phyloP scores from a whole-genome alignment of 1,140 invertebrate genomes.

The Harlomillsia oculata region DNA sequence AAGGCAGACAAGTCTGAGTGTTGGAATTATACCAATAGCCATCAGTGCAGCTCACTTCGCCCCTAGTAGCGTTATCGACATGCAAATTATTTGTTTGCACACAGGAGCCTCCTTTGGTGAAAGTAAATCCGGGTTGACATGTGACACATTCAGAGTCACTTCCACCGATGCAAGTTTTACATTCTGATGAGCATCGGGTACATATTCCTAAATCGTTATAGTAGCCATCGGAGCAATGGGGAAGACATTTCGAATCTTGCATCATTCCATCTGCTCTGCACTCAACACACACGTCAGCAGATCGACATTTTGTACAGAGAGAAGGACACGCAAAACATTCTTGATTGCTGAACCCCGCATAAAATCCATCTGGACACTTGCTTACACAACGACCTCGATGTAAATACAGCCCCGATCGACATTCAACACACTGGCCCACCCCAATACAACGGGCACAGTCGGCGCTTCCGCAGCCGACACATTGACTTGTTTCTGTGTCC shows the following conservation, averaged over 20 bases:
- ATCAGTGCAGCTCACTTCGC: slow-evolving; percentile 10
- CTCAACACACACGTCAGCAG: slow-evolving; percentile 52
- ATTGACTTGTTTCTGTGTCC: slow-evolving; percentile 19
- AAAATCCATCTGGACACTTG: slow-evolving; percentile 23
- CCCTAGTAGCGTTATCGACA: not conserved
- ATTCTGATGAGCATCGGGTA: slow-evolving; percentile 62
- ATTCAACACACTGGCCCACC: slow-evolving; percentile 54
- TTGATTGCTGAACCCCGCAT: slow-evolving; percentile 6
- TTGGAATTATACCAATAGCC: slow-evolving; percentile 14
- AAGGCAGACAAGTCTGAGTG: slow-evolving; percentile 12
- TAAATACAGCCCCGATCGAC: slow-evolving; percentile 45
- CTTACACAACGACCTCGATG: slow-evolving; percentile 23
- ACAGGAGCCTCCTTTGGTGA: slow-evolving; percentile 7
- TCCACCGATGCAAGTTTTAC: slow-evolving; percentile 69
- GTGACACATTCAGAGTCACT: slow-evolving; percentile 66
- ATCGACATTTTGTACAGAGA: slow-evolving; percentile 61
- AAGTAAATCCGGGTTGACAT: slow-evolving; percentile 43
- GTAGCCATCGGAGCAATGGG: slow-evolving; percentile 32
- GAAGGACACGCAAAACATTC: slow-evolving; percentile 32
- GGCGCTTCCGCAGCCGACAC: slow-evolving; percentile 19
- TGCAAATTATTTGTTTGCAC: slow-evolving; percentile 9
- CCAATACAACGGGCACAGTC: slow-evolving; percentile 62
- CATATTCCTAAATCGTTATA: slow-evolving; percentile 46
- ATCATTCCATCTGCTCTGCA: slow-evolving; percentile 49
- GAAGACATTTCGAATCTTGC: slow-evolving; percentile 25